Base-by-base conservation (phyloP, 2,113 vertebrate genomes). In the Chrysemys picta region DNA sequence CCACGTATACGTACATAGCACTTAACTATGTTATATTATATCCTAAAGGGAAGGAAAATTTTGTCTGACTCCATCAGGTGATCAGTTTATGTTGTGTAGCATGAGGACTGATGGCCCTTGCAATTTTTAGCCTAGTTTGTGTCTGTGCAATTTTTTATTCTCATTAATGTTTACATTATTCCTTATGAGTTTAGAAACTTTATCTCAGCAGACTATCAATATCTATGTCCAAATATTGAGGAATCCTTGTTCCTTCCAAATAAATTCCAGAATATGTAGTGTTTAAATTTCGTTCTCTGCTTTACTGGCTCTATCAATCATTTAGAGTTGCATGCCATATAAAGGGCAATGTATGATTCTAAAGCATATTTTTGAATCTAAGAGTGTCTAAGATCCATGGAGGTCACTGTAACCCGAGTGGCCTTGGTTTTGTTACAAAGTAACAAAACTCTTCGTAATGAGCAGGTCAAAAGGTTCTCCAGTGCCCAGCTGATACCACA, bases 371-470 rank as follows among this genome's bases (percentile, higher is more conserved):
- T 79, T 80, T 76, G 85, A 87, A 76, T 47, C n/a, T 22, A n/a
- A 72, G 22, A 84, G 82, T 42, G 78, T 14, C 50, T 95, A 86
- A 96, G 85, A 42, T 89, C 57, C 31, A 89, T 95, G 81, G 83
- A 83, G 45, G 96, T 62, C 82, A 49, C 54, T 85, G 22, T 1
- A 3, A 86, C 57, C 59, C 82, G 38, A 29, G 76, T 27, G 65
- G 75, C 65, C 90, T 91, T 89, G 87, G 85, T 88, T 91, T 89
- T 95, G 80, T 76, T 97, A 69, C 88, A 87, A 95, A 89, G 49
- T 84, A 87, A 97, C 72, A 93, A 81, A 94, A 38, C 50, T 96
- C 92, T 93, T 87, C 97, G 79, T 94, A 94, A 83, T 31, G 85
- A 97, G 83, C 17, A 94, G 87, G 52, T 81, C 47, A 76, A 93